Evolutionary conservation across 2,797 vertebrate genomes (phyloP).

Genomic region (Mionectes olivaceus): DNA sequence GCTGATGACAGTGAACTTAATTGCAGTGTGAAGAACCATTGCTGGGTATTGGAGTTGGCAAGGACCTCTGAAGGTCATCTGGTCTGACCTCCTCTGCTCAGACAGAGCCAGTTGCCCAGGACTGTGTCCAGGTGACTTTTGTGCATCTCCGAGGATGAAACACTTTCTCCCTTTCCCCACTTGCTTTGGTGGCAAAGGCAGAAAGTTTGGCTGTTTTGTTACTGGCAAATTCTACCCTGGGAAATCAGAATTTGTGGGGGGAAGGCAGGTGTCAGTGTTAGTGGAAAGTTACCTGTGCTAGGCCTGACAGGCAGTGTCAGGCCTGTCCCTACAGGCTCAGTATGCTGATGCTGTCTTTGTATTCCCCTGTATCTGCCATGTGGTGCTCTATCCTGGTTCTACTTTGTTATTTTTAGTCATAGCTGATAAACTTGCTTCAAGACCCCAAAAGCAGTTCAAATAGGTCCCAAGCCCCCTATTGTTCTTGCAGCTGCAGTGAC

Average conservation of each 20-base stretch:
- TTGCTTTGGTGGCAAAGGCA: background rate
- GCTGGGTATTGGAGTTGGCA: background rate
- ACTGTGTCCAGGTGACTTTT: accelerated
- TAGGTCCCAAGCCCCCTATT: background rate
- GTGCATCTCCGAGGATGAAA: background rate
- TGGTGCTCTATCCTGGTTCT: background rate
- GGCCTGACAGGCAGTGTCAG: background rate
- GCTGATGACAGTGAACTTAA: background rate
- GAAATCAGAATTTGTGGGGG: background rate
- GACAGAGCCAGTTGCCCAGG: background rate
- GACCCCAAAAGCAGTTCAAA: background rate
- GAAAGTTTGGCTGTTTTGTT: background rate
- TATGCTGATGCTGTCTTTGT: background rate
- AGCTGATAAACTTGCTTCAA: background rate
- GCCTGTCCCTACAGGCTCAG: background rate
- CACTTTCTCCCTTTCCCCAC: background rate
- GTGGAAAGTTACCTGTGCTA: background rate
- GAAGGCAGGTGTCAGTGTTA: background rate
- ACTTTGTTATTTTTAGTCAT: background rate
- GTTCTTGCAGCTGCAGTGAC: background rate
- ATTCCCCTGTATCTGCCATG: background rate
- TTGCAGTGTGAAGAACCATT: background rate
- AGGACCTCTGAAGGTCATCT: background rate
- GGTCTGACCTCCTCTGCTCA: background rate
- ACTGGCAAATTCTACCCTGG: background rate